phyloP scores from a whole-genome alignment of 2,888 invertebrate species.

The Caenorhabditis zanzibari region DNA sequence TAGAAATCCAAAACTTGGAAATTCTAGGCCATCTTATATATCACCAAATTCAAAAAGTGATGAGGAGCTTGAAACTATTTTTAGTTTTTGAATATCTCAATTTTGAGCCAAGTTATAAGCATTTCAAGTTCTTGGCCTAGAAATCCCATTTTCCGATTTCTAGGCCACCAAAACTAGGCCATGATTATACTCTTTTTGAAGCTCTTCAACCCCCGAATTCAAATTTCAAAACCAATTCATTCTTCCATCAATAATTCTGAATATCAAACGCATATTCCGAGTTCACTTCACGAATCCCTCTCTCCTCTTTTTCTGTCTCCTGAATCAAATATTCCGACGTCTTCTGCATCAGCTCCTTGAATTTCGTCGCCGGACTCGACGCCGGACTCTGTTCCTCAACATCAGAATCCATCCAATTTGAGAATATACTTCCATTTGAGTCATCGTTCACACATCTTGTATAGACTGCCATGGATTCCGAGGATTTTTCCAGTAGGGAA shows the following conservation, averaged over 20 bases:
- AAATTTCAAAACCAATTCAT: background rate
- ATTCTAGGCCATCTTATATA: too few species aligned
- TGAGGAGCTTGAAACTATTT: too few species aligned
- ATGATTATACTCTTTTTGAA: slow-evolving; percentile 15
- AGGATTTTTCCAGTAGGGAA: background rate
- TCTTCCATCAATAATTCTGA: slow-evolving; percentile 7
- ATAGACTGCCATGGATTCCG: background rate
- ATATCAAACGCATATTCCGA: slow-evolving; percentile 43
- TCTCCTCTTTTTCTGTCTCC: background rate
- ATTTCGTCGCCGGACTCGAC: background rate
- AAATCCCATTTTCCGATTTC: too few species aligned
- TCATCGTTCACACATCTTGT: slow-evolving; percentile 30
- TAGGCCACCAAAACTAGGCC: background rate
- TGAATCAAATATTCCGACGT: slow-evolving; percentile 8
- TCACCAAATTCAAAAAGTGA: too few species aligned
- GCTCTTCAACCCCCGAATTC: background rate
- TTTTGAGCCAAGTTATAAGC: too few species aligned
- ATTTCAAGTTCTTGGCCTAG: too few species aligned
- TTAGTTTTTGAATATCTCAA: too few species aligned
- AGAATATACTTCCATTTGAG: slow-evolving; percentile 23
- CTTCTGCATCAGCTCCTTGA: background rate
- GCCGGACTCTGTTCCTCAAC: background rate
- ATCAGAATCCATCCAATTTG: slow-evolving; percentile 28
- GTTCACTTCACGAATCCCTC: background rate
- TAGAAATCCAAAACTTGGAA: too few species aligned